Evolutionary conservation across 2,888 invertebrate species (phyloP), one percentile per base, ranked within the genome.

Genomic region (Himalopsyche kuldschensis): DNA sequence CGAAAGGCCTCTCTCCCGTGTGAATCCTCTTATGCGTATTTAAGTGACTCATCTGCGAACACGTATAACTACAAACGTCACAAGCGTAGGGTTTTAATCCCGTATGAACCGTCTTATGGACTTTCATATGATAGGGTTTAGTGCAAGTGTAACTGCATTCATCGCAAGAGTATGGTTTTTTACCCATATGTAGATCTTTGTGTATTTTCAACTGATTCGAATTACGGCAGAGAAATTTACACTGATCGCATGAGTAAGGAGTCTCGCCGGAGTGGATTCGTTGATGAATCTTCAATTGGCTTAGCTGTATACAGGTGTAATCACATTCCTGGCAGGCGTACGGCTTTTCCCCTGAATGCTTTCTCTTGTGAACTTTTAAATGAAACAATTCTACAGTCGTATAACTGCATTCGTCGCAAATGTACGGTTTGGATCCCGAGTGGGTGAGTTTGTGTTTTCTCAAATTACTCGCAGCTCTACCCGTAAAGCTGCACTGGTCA

Each of bases 341-440:
- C 0, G 96, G 96, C 88, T 96, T 96, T 87, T 95, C 95, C 4
- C 96, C 94, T 0, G 96, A 95, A 87, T 96, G 96, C 87, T 94
- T 95, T 15, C 96, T 90, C 87, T 94, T 90, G 88, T 96, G 96
- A 15, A 46, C 77, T 27, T 80, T 80, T 6, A 83, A 55, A 24
- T 83, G 83, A 46, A 47, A 47, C 30, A 47, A 35, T 48, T 55
- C 47, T n/a, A 75, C 63, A 8, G 35, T 80, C 1, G 63, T 20
- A 32, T 83, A 80, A 11, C 30, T n/a, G 75, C 80, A 80, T n/a
- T 47, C 27, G 15, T 75, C 27, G 27, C 80, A 80, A 20, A n/a
- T 17, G 30, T 55, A 80, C 5, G 83, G 83, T 41, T 75, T 75
- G 17, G 79, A 76, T 11, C 55, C 77, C 3, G 83, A 47, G 46